Conservation (phyloP, 2,888 invertebrate species). For the Nymphalis urticae region DNA sequence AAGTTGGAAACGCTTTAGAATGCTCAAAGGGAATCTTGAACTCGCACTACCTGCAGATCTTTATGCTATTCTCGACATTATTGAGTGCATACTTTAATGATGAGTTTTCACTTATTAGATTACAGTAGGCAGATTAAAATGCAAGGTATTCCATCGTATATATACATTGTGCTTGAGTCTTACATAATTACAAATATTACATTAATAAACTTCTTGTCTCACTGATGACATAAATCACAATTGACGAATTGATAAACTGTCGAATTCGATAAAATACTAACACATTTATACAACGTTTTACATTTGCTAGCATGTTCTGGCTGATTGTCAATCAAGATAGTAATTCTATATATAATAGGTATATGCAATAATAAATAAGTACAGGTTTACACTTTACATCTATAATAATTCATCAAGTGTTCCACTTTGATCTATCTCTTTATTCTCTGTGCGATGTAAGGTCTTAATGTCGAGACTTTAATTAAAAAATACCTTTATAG, state of each 20-base stretch:
- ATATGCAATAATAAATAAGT: too few species aligned
- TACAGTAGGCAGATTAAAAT: constrained; percentile 3
- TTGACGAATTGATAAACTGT: too few species aligned
- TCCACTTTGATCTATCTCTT: background rate
- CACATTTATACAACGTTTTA: too few species aligned
- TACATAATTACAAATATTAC: too few species aligned
- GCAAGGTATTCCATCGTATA: background rate
- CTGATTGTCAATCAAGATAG: too few species aligned
- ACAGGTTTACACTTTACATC: background rate
- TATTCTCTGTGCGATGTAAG: background rate
- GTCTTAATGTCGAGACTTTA: constrained; percentile 27
- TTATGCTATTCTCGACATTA: constrained; percentile 10
- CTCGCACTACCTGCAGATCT: constrained; percentile 12
- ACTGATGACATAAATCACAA: too few species aligned
- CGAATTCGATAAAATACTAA: too few species aligned
- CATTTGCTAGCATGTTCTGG: too few species aligned
- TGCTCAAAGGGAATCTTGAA: constrained; percentile 8
- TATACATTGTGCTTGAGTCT: too few species aligned
- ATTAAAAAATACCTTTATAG: constrained; percentile 40
- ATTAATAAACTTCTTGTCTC: too few species aligned
- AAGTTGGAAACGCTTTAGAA: constrained; percentile 11
- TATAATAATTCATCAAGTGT: constrained; percentile 2
- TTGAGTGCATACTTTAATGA: constrained; percentile 11
- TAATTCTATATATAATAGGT: too few species aligned
- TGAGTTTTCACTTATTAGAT: background rate